A percentile compares a stretch with the other conserved stretches of the same genome.
phyloP scores from a whole-genome alignment of 2,888 invertebrate genomes.

The Hipparchia sbordonii region DNA sequence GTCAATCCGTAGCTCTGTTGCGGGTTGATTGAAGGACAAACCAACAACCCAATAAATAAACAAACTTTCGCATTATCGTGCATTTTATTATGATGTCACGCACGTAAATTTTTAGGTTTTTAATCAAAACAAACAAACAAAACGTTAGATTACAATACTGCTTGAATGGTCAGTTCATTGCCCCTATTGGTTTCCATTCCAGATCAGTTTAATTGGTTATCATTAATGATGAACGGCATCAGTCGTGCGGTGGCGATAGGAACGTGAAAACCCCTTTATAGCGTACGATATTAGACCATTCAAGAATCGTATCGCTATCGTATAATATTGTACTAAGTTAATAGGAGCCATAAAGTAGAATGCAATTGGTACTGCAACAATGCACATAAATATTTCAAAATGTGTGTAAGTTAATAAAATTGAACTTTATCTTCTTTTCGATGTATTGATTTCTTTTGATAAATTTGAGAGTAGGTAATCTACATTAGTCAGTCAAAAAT shows the following conservation, averaged over 20 bases:
- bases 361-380: too few relatives aligned
- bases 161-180: slow-evolving; percentile 50
- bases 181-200: slow-evolving; percentile 47
- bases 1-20: too few relatives aligned
- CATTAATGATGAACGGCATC: slow-evolving; percentile 55
- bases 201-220: slow-evolving; percentile 67
- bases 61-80: too few relatives aligned
- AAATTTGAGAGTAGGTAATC: neutral
- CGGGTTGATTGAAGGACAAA: too few relatives aligned
- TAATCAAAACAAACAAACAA: neutral
- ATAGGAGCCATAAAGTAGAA: neutral
- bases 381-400: too few relatives aligned
- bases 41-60: too few relatives aligned
- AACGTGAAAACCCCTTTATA: slow-evolving; percentile 21
- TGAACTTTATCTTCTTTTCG: too few relatives aligned
- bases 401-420: too few relatives aligned
- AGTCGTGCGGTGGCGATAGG: slow-evolving; percentile 44
- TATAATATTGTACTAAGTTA: too few relatives aligned
- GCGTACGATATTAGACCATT: slow-evolving; percentile 10
- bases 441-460: too few relatives aligned
- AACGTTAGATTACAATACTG: neutral
- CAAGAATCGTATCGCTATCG: neutral
- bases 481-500: neutral
- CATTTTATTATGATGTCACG: too few relatives aligned
- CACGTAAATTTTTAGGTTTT: neutral